A percentile compares a stretch with the other conserved stretches of the same genome.
Evolutionary conservation across 2,113 vertebrate species (phyloP).

Genomic region (Semicossyphus pulcher): DNA sequence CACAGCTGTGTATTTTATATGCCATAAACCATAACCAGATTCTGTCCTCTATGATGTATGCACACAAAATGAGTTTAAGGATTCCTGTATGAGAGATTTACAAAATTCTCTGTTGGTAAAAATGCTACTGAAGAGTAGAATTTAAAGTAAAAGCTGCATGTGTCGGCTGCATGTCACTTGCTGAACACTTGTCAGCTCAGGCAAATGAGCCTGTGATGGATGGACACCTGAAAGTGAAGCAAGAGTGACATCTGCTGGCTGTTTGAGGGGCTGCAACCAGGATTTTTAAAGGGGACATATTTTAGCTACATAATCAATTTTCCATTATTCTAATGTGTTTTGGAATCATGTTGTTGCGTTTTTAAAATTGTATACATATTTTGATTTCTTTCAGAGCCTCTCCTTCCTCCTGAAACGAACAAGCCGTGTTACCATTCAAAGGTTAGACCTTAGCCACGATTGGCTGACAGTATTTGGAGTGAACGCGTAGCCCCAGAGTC

Average conservation of each 20-base stretch:
- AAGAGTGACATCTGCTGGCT: conserved; percentile 46
- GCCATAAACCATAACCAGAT: background rate
- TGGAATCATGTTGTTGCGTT: too few relatives aligned
- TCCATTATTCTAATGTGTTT: too few relatives aligned
- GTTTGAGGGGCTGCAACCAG: conserved; percentile 5
- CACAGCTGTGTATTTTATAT: background rate
- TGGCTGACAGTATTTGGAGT: too few relatives aligned
- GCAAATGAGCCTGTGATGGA: background rate
- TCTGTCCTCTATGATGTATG: background rate
- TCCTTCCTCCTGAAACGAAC: too few relatives aligned
- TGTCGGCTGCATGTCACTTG: background rate
- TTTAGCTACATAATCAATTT: too few relatives aligned
- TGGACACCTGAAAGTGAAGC: conserved; percentile 3
- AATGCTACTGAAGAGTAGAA: background rate
- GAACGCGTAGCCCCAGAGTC: too few relatives aligned
- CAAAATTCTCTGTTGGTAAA: background rate
- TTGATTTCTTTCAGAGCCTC: too few relatives aligned
- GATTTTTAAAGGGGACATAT: too few relatives aligned
- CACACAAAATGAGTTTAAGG: background rate
- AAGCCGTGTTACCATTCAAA: too few relatives aligned
- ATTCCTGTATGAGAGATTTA: background rate
- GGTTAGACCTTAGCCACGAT: too few relatives aligned
- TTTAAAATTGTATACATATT: too few relatives aligned
- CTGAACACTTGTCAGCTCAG: background rate
- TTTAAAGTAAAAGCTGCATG: background rate